Evolutionary conservation across 2,888 invertebrate species (phyloP).

Genomic region (Drosophila subsilvestris): DNA sequence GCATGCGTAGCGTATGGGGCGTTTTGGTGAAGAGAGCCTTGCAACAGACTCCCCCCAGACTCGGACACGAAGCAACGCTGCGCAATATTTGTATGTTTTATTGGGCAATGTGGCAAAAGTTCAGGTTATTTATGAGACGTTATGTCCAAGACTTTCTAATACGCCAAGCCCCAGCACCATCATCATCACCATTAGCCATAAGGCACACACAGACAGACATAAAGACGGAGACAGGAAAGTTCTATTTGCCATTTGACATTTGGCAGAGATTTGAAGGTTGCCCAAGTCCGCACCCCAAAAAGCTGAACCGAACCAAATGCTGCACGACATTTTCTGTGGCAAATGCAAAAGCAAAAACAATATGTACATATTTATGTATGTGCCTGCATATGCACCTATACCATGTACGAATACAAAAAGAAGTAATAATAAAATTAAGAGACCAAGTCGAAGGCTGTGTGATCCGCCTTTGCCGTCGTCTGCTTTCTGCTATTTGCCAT

Average conservation of each 20-base stretch:
- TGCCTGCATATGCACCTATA: background rate
- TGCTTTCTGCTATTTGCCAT: constrained; percentile 56
- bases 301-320: constrained; percentile 21
- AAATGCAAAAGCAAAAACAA: constrained; percentile 29
- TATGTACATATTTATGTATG: too few species aligned
- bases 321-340: constrained; percentile 62
- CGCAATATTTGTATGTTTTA: constrained; percentile 40
- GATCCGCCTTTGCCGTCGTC: constrained; percentile 32
- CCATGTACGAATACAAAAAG: constrained; percentile 3
- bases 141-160: constrained; percentile 33
- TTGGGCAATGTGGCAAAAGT: constrained; percentile 36
- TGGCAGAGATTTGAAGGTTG: constrained; percentile 66
- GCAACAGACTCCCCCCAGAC: constrained; percentile 38
- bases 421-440: constrained; percentile 26
- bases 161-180: constrained; percentile 7
- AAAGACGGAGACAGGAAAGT: constrained; percentile 59
- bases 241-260: constrained; percentile 72
- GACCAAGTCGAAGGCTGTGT: constrained; percentile 32
- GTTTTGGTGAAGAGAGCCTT: constrained; percentile 22
- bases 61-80: constrained; percentile 28
- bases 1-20: constrained; percentile 39
- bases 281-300: constrained; percentile 52
- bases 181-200: constrained; percentile 7
- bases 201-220: background rate
- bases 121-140: constrained; percentile 48